Conservation (phyloP, 2,113 vertebrate genomes). For the Myxocyprinus asiaticus region DNA sequence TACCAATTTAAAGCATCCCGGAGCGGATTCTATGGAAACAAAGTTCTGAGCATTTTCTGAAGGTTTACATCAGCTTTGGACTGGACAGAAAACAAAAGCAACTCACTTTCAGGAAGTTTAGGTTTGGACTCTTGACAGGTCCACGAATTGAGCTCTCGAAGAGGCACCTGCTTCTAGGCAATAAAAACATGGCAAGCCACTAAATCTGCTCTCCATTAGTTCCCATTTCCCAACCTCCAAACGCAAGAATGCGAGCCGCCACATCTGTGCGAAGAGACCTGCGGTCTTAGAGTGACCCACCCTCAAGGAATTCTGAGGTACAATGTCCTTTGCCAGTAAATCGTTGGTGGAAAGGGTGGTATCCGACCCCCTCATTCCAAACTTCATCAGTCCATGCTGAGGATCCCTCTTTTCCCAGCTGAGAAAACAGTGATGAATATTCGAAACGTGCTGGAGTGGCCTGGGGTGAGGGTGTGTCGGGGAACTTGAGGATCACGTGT, state of each 20-base stretch:
- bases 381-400: neutral
- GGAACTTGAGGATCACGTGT: neutral
- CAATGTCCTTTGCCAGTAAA: conserved; percentile 7
- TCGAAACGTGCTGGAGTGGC: neutral
- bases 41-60: conserved; percentile 15
- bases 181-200: conserved; percentile 40
- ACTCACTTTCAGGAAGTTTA: conserved; percentile 28
- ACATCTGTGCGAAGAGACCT: conserved; percentile 10
- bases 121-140: conserved; percentile 10
- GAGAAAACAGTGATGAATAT: conserved; percentile 41
- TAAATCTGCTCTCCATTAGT: conserved; percentile 36
- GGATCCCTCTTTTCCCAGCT: conserved; percentile 30
- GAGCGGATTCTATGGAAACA: neutral
- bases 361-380: neutral
- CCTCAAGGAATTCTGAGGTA: neutral
- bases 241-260: conserved; percentile 4
- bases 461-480: conserved; percentile 28
- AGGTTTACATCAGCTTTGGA: neutral
- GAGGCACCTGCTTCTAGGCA: conserved; percentile 19
- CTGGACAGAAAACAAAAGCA: neutral
- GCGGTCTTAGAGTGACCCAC: neutral
- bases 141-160: neutral
- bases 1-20: neutral
- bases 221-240: neutral
- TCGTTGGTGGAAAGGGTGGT: neutral